These are phyloP conservation scores for Merodon equestris DNA, from an alignment of 2,888 invertebrate species.

Conservation along the genomic window DNA sequence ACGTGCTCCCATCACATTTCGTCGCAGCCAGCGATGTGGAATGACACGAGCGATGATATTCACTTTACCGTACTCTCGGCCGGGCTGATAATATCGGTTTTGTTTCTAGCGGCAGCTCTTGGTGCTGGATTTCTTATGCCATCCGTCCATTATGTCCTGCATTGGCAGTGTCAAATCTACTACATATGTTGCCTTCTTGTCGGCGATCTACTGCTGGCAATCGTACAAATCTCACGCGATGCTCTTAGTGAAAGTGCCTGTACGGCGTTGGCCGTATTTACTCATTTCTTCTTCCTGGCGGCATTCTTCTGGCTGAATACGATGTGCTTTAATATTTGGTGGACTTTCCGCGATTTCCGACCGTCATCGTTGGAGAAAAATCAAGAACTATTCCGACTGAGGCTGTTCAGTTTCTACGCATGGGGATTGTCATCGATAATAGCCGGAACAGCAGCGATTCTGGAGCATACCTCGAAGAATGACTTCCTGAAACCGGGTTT, in stretches of 20 bases:
- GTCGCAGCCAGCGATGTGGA: slow-evolving; percentile 34
- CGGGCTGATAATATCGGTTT: slow-evolving; percentile 88
- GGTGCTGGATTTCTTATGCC: slow-evolving; percentile 89
- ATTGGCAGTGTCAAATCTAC: slow-evolving; percentile 93
- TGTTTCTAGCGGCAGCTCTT: slow-evolving; percentile 89
- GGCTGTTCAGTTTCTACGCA: slow-evolving; percentile 90
- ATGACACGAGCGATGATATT: slow-evolving; percentile 77
- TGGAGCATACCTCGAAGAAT: slow-evolving; percentile 84
- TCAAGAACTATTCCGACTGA: slow-evolving; percentile 88
- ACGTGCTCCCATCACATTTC: slow-evolving; percentile 82
- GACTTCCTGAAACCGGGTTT: slow-evolving; percentile 87
- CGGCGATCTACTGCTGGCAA: slow-evolving; percentile 88
- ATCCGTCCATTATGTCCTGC: slow-evolving; percentile 90
- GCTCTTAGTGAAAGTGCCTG: slow-evolving; percentile 83
- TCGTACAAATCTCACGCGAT: slow-evolving; percentile 85
- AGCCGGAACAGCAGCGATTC: slow-evolving; percentile 85
- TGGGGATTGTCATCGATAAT: slow-evolving; percentile 91
- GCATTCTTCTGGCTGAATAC: slow-evolving; percentile 96
- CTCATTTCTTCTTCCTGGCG: slow-evolving; percentile 93
- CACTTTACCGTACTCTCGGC: slow-evolving; percentile 87
- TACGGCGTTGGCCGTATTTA: slow-evolving; percentile 83
- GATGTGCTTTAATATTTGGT: slow-evolving; percentile 97
- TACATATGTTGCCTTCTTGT: slow-evolving; percentile 90
- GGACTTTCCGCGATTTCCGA: slow-evolving; percentile 91
- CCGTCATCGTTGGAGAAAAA: slow-evolving; percentile 91